These are phyloP conservation scores for Thumatha senex DNA, from an alignment of 2,888 invertebrate genomes.

Conservation along the genomic window DNA sequence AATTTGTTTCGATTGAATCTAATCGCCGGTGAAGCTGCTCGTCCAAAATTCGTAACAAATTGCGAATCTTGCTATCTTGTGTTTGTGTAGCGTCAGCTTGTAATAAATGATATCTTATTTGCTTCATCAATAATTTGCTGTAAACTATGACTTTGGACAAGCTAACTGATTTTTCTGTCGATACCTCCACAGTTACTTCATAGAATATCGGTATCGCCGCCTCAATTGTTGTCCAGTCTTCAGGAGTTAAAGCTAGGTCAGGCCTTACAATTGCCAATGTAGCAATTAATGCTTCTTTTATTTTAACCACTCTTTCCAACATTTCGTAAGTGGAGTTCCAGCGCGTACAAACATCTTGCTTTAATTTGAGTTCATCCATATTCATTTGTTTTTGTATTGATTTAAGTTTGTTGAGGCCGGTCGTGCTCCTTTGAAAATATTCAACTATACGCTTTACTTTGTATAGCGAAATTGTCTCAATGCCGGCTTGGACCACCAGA, in stretches of 20 bases:
- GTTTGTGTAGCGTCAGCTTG: no score
- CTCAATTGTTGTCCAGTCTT: conserved; percentile 18
- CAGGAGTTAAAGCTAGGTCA: conserved; percentile 13
- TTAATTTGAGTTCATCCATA: conserved; percentile 21
- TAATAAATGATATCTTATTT: no score
- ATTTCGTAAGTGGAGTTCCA: conserved; percentile 37
- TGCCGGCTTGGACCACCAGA: background rate
- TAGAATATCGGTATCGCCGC: conserved; percentile 20
- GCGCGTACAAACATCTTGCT: conserved; percentile 30
- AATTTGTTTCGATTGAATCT: no score
- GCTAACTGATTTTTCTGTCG: conserved; percentile 19
- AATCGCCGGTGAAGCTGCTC: no score
- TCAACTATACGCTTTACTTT: conserved; percentile 4
- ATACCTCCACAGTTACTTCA: conserved; percentile 26
- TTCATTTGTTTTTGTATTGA: background rate
- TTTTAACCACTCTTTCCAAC: conserved; percentile 16
- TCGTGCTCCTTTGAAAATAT: background rate
- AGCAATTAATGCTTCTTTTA: conserved; percentile 28
- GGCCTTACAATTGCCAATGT: conserved; percentile 26
- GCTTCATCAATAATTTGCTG: no score
- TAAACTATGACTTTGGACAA: background rate
- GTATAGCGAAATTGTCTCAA: background rate
- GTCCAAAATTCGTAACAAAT: no score
- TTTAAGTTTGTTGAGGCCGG: background rate
- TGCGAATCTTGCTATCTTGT: no score